Base-by-base conservation (phyloP, 1,140 invertebrate species). In the Drosophila burlai region DNA sequence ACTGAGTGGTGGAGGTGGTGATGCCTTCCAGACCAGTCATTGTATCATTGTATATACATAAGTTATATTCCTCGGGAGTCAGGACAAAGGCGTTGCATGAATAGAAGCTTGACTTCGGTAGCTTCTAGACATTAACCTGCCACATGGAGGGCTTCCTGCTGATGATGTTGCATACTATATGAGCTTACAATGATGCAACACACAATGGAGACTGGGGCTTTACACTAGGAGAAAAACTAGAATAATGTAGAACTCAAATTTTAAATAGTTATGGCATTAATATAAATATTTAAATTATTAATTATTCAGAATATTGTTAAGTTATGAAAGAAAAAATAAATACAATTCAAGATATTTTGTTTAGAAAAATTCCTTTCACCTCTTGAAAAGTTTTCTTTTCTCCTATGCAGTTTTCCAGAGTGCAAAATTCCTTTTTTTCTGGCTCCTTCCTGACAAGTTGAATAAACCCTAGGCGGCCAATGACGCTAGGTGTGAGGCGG, bases 401-500 rank as follows among this genome's bases (percentile, higher is more conserved):
- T 38, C 9, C n/a, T 24, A 55, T 9, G 16, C 49, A 38, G 11
- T 42, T 50, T 57, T 54, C 8, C 16, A 21, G 4, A 73, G 54
- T 59, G 61, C 60, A 64, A 24, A 21, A n/a, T 2, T 54, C 34
- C 46, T 46, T 47, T 57, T 47, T 36, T n/a, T 1, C 11, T 29
- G 38, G 49, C 24, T 21, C 21, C 21, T 34, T 68, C 34, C 67
- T 54, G 34, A 6, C 43, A 76, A 65, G 83, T 87, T 87, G 84
- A 87, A 89, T 89, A 87, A 87, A 89, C 84, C 80, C 61, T 82
- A 26, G 62, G 61, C 64, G 80, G 83, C 79, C 82, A 75, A 59
- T 82, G 75, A 72, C 63, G 55, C 58, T 65, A 59, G 46, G 40
- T 49, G 34, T 46, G 64, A 38, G 64, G 18, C 43, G 59, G 66